phyloP scores from a whole-genome alignment of 2,888 invertebrate genomes.

The Apamea sordens region DNA sequence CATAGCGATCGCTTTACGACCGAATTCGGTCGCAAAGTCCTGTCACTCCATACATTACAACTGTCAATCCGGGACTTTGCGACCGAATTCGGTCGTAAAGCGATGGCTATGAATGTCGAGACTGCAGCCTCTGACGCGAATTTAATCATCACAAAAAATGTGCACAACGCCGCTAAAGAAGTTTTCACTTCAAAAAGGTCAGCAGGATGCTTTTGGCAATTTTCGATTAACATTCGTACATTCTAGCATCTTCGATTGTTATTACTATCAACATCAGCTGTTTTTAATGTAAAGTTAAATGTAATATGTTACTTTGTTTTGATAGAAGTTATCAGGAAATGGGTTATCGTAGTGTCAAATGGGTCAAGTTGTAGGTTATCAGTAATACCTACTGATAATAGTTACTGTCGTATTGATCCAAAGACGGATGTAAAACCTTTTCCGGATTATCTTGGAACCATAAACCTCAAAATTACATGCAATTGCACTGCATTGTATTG shows the following conservation, averaged over 20 bases:
- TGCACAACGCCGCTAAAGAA: too few species aligned
- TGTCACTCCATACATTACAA: too few species aligned
- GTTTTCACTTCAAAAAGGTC: too few species aligned
- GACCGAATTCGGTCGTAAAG: too few species aligned
- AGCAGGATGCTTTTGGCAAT: neutral
- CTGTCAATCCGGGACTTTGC: too few species aligned
- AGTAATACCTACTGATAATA: neutral
- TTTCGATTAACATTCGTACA: neutral
- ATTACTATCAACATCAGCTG: constrained; percentile 17
- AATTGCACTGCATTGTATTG: too few species aligned
- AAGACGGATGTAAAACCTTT: neutral
- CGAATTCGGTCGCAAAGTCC: too few species aligned
- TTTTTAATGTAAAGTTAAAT: neutral
- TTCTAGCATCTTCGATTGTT: constrained; percentile 10
- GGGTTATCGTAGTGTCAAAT: constrained; percentile 30
- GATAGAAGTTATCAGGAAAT: constrained; percentile 1
- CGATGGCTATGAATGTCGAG: too few species aligned
- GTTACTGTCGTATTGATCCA: constrained; percentile 5
- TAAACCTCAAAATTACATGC: too few species aligned
- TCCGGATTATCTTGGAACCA: neutral
- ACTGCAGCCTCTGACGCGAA: too few species aligned
- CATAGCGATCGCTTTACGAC: too few species aligned
- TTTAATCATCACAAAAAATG: too few species aligned
- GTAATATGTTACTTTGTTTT: constrained; percentile 3
- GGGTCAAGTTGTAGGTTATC: constrained; percentile 21